Conservation (phyloP, 2,797 vertebrate genomes). For the Catamblyrhynchus diadema region DNA sequence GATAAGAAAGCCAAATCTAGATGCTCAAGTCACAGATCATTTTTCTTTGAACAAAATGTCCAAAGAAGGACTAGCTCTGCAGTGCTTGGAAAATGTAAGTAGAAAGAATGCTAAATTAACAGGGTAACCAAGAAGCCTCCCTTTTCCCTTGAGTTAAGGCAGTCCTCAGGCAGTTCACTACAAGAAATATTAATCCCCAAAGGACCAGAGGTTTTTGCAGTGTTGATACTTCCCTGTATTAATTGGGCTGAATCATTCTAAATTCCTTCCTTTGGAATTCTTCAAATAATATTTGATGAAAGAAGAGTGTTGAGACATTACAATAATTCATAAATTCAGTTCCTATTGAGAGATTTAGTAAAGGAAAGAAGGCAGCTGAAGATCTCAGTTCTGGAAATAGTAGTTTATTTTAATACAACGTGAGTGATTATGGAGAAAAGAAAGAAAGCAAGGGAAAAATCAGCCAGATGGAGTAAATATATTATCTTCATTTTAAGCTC, state of each 20-base stretch:
- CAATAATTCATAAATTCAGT: background rate
- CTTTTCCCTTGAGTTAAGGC: background rate
- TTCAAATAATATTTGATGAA: background rate
- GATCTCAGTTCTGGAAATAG: background rate
- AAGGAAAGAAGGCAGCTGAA: background rate
- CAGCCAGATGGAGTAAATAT: background rate
- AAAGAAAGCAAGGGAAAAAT: background rate
- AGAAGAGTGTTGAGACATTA: background rate
- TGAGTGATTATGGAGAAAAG: background rate
- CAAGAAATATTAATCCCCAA: background rate
- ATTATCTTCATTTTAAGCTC: background rate
- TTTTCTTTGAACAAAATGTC: background rate
- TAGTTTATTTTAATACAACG: background rate
- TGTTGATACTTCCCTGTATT: background rate
- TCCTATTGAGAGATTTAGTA: background rate
- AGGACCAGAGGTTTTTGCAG: background rate
- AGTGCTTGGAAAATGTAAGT: background rate
- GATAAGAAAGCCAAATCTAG: background rate
- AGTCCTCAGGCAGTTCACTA: background rate
- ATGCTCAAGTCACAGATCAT: background rate
- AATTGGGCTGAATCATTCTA: background rate
- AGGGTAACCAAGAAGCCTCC: background rate
- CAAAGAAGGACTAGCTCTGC: background rate
- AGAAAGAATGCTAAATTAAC: background rate
- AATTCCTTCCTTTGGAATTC: background rate